phyloP scores from a whole-genome alignment of 2,888 invertebrate species.

The Cybosia mesomella region DNA sequence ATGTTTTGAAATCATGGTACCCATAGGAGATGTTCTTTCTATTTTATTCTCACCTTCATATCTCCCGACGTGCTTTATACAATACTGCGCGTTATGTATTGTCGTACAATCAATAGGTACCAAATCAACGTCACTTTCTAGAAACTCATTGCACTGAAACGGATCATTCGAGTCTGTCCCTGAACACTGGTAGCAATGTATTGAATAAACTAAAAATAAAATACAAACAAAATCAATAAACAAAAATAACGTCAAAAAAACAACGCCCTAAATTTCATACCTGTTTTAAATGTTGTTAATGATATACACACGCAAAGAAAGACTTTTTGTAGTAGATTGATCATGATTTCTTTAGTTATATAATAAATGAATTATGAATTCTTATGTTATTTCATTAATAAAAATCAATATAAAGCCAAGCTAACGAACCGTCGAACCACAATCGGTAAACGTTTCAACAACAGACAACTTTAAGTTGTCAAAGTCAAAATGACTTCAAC shows the following conservation, averaged over 20 bases:
- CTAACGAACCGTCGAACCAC: constrained; percentile 8
- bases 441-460: too few species aligned
- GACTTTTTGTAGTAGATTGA: constrained; percentile 35
- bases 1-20: constrained; percentile 15
- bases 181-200: constrained; percentile 96
- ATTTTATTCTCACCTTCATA: constrained; percentile 90
- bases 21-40: constrained; percentile 17
- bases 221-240: constrained; percentile 56
- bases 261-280: constrained; percentile 67
- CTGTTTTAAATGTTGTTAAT: constrained; percentile 59
- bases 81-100: constrained; percentile 95
- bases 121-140: constrained; percentile 89
- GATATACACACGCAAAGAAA: constrained; percentile 52
- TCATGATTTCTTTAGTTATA: constrained; percentile 45
- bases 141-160: constrained; percentile 94
- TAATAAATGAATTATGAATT: not conserved
- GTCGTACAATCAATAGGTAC: constrained; percentile 90
- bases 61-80: constrained; percentile 97
- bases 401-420: constrained; percentile 42
- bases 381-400: constrained; percentile 5
- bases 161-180: constrained; percentile 92
- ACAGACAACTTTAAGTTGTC: not conserved
- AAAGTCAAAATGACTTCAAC: not conserved
- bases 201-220: constrained; percentile 86
- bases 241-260: constrained; percentile 48